Base-by-base conservation (phyloP, 2,888 invertebrate genomes). In the Trisateles emortualis region DNA sequence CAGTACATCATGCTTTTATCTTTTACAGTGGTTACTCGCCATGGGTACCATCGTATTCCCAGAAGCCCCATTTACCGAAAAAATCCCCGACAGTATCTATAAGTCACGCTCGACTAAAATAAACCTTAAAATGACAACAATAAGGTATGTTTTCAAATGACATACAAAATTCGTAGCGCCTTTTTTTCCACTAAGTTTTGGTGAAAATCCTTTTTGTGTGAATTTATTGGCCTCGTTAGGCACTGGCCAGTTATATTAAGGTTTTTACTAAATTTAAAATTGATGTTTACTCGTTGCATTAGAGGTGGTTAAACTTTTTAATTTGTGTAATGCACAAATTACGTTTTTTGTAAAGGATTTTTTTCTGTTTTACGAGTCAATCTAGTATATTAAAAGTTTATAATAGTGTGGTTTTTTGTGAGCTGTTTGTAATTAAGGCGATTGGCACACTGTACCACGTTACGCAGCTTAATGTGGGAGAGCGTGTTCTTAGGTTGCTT, bases 1-100 rank as follows among this genome's bases (percentile, higher is more conserved):
- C 47, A 22, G 46, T 49, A 44, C 47, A 45, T 45, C 47, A 50
- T 9, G 47, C 59, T 57, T 54, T 57, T 55, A 68, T 52, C 68
- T 64, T 44, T 50, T 38, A 57, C 43, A 52, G 51, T 48, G 53
- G 52, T 13, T 16, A 26, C 19, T 16, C 40, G 16, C 55, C 36
- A 32, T 43, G 50, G 55, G 48, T 35, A 33, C 48, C 40, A 55
- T 59, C 24, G 14, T 38, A 55, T 14, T 55, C 65, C 59, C 64
- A 29, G 3, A 46, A 55, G 52, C 26, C 30, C 39, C 33, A 55
- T 64, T 59, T 46, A 42, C 30, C 6, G 11, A 32, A 19, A 45
- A 55, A 65, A 51, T 49, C 16, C n/a, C 24, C 22, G 19, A 33
- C 13, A n/a, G 16, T 6, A 19, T 26, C 2, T 24, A 0, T 3